phyloP scores from a whole-genome alignment of 2,113 vertebrate genomes.

The Corydoras maculifer region DNA sequence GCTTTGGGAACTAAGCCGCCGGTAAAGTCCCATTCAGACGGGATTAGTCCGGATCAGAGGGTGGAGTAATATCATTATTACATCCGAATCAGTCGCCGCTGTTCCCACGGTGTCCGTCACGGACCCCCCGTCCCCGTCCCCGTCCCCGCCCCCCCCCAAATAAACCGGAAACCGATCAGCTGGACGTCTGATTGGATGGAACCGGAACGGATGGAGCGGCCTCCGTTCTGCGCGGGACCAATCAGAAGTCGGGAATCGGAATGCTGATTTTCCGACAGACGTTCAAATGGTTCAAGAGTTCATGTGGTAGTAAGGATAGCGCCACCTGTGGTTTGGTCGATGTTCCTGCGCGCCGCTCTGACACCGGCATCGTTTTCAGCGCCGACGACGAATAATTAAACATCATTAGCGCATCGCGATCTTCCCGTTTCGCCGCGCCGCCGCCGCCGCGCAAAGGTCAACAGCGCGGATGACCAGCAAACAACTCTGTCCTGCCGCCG shows the following conservation, averaged over 20 bases:
- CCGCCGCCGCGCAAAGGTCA: slow-evolving; percentile 47
- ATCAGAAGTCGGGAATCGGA: too few relatives aligned
- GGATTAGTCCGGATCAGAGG: not conserved
- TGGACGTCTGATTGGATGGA: too few relatives aligned
- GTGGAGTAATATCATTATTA: not conserved
- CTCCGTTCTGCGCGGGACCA: too few relatives aligned
- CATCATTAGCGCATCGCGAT: slow-evolving; percentile 18
- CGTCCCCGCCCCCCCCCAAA: too few relatives aligned
- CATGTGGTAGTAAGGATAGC: too few relatives aligned
- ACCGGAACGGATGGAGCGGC: too few relatives aligned
- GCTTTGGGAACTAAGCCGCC: slow-evolving; percentile 29
- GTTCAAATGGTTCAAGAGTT: not conserved
- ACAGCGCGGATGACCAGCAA: slow-evolving; percentile 40
- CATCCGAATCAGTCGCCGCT: not conserved
- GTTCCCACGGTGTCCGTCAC: not conserved
- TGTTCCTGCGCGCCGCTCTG: too few relatives aligned
- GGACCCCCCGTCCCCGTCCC: too few relatives aligned
- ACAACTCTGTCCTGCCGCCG: slow-evolving; percentile 4
- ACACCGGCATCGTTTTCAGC: too few relatives aligned
- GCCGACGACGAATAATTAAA: not conserved
- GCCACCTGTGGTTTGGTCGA: too few relatives aligned
- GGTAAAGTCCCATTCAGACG: not conserved
- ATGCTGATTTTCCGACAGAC: slow-evolving; percentile 52
- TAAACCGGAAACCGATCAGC: too few relatives aligned
- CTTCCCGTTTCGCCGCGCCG: too few relatives aligned